Evolutionary conservation across 2,113 vertebrate genomes (phyloP).

Genomic region (Antechinus stuartii): DNA sequence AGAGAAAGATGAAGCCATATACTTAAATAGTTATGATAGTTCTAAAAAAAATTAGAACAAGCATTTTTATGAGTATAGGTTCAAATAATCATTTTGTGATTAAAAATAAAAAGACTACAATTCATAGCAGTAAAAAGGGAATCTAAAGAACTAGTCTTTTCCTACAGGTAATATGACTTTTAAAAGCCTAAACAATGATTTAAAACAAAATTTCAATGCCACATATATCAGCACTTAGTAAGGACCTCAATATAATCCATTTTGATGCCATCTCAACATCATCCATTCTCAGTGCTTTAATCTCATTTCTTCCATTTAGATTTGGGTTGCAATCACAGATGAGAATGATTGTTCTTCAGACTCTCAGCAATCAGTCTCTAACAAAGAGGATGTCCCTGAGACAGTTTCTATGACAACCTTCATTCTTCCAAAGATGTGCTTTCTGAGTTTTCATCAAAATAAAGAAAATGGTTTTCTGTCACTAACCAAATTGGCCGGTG

Average conservation of each 20-base stretch:
- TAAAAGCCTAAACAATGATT: conserved; percentile 52
- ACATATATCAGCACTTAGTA: background rate
- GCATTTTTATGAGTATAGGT: background rate
- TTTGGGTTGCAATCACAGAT: conserved; percentile 89
- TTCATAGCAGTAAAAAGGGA: conserved; percentile 59
- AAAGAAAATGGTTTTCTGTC: conserved; percentile 39
- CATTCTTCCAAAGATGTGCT: conserved; percentile 89
- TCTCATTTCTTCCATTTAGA: conserved; percentile 78
- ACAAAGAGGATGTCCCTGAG: conserved; percentile 90
- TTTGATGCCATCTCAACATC: conserved; percentile 30
- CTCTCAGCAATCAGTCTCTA: conserved; percentile 93
- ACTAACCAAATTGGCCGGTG: conserved; percentile 37
- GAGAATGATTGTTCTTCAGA: conserved; percentile 91
- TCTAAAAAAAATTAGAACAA: conserved; percentile 34
- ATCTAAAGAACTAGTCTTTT: conserved; percentile 63
- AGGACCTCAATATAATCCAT: background rate
- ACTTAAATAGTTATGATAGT: conserved; percentile 27
- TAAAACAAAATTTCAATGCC: conserved; percentile 55
- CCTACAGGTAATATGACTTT: conserved; percentile 13
- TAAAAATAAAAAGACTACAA: background rate
- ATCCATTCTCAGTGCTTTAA: background rate
- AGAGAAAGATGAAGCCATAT: background rate
- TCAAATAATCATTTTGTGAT: background rate
- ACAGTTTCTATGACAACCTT: conserved; percentile 91
- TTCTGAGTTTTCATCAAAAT: conserved; percentile 53